These are phyloP conservation scores for Trissolcus brochymenae DNA, from an alignment of 2,888 invertebrate species.

Conservation along the genomic window DNA sequence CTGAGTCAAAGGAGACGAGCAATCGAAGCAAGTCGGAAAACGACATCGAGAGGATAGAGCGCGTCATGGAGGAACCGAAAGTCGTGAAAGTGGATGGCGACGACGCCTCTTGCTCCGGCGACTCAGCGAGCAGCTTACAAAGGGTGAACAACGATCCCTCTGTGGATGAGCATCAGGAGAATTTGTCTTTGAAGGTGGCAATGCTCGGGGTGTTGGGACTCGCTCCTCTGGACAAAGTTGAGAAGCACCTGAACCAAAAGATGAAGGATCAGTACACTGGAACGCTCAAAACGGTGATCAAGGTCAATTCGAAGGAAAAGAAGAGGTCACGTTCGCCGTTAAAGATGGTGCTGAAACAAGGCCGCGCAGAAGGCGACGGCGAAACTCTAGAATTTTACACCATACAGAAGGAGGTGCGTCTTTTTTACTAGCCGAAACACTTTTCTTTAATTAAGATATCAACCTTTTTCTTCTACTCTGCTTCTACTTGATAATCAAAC, in stretches of 20 bases:
- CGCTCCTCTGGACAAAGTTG: conserved; percentile 84
- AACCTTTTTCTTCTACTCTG: background rate
- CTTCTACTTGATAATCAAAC: background rate
- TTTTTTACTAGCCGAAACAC: too few relatives aligned
- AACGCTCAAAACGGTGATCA: conserved; percentile 89
- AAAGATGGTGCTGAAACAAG: conserved; percentile 86
- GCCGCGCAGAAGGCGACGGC: conserved; percentile 77
- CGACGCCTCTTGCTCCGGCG: conserved; percentile 72
- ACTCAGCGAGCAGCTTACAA: conserved; percentile 68
- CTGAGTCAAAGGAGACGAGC: conserved; percentile 43
- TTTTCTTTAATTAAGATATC: too few relatives aligned
- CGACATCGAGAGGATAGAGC: conserved; percentile 61
- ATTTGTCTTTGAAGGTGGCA: conserved; percentile 83
- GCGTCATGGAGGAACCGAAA: conserved; percentile 30
- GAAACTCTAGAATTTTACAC: conserved; percentile 81
- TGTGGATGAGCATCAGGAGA: conserved; percentile 79
- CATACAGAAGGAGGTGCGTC: conserved; percentile 82
- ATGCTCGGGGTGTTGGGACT: conserved; percentile 86
- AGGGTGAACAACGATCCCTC: conserved; percentile 52
- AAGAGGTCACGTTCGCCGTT: conserved; percentile 82
- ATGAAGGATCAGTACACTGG: conserved; percentile 85
- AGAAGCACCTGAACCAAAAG: conserved; percentile 76
- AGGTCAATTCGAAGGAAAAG: conserved; percentile 78
- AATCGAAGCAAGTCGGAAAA: conserved; percentile 74
- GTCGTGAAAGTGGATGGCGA: conserved; percentile 58